A percentile compares a stretch with the other conserved stretches of the same genome.
Conservation (phyloP, 1,140 invertebrate species). For the Parasteatoda tepidariorum region DNA sequence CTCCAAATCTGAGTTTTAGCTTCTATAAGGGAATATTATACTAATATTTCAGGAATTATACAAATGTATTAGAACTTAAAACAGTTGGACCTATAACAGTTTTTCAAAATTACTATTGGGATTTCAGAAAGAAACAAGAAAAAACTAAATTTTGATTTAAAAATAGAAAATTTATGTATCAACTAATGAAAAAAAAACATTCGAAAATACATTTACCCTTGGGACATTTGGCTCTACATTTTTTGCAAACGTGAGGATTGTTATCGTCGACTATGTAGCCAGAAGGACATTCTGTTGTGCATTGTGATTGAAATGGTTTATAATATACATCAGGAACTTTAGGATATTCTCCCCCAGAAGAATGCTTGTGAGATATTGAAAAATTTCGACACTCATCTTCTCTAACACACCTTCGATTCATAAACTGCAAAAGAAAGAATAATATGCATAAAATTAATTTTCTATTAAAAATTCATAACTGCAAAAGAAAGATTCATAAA, state of each 20-base stretch:
- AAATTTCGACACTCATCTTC: conserved; percentile 78
- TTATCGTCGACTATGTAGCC: conserved; percentile 74
- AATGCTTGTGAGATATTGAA: conserved; percentile 66
- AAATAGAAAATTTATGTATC: background rate
- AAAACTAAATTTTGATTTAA: too few relatives aligned
- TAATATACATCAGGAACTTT: conserved; percentile 67
- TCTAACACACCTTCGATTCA: conserved; percentile 80
- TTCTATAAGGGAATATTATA: background rate
- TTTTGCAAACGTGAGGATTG: conserved; percentile 66
- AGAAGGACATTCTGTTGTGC: conserved; percentile 81
- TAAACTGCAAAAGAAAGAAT: conserved; percentile 70
- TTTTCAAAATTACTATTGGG: too few relatives aligned
- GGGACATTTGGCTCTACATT: conserved; percentile 70
- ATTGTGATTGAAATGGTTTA: conserved; percentile 74
- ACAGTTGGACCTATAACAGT: too few relatives aligned
- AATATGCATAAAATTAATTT: background rate
- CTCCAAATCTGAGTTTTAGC: too few relatives aligned
- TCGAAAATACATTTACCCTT: conserved; percentile 66
- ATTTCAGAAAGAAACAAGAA: background rate
- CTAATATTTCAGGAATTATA: background rate
- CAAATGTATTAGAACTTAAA: background rate
- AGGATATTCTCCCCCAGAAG: conserved; percentile 34
- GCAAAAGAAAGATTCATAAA: too few relatives aligned
- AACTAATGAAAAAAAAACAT: background rate
- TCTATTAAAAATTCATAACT: too few relatives aligned